Evolutionary conservation across 2,113 vertebrate species (phyloP), one percentile per base, ranked within the genome.

Genomic region (Zosterops hypoxanthus): DNA sequence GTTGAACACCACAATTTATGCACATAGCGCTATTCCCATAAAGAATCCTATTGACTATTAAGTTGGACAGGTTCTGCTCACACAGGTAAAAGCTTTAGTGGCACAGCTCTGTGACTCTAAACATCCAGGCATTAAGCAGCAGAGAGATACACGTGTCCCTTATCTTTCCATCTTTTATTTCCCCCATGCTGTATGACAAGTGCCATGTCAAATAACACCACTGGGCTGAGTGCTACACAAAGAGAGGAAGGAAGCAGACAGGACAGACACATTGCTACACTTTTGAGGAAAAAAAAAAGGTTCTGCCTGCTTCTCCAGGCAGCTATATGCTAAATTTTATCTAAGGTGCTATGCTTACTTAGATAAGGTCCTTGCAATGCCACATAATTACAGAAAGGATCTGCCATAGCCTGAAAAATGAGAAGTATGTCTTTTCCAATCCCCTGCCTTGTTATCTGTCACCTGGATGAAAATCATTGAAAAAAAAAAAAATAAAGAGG

Each of bases 391-490:
- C 56, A 92, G 80, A 92, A 70, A 91, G 50, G 59, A 72, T 63
- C 64, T 86, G 86, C 78, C 59, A 71, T 29, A 73, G 77, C 44
- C 79, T 82, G 89, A 78, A 82, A 92, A 95, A 96, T 76, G 39
- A 92, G 59, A 78, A 92, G 65, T 81, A 87, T 36, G 55, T 86
- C 71, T 94, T 91, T 96, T 92, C 68, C 94, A 90, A 95, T 92
- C 82, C 75, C 61, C 63, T 86, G 91, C 79, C 92, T 92, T 86
- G 75, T 90, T 96, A 94, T 94, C 95, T 97, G 88, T 84, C 93
- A 96, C 88, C 77, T 93, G 96, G 87, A 92, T 93, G 82, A 92
- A 97, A 97, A 97, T 76, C 66, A 76, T 20, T 12, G 68, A 80
- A 86, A 88, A 82, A 88, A 88, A 82, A 88, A 76, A 91, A 93